Evolutionary conservation across 2,888 invertebrate species (phyloP).

Genomic region (Andrena camellia): DNA sequence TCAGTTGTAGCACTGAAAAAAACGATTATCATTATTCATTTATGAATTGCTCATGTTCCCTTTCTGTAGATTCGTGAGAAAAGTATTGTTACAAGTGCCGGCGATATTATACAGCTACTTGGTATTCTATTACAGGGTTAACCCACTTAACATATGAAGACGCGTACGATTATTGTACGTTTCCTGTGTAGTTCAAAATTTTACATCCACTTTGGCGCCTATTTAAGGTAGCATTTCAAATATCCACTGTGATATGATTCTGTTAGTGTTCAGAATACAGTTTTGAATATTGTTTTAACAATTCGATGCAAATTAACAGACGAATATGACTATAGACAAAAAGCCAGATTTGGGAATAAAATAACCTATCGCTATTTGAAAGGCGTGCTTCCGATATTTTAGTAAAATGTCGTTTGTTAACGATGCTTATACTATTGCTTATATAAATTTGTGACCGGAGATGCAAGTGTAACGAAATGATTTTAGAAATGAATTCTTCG

Average conservation of each 20-base stretch:
- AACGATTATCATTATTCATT: constrained; percentile 9
- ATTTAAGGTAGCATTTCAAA: too few species aligned
- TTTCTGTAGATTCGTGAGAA: not conserved
- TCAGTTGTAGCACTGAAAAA: not conserved
- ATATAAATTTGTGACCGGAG: too few species aligned
- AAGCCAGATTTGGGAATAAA: too few species aligned
- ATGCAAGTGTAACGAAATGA: not conserved
- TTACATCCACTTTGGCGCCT: too few species aligned
- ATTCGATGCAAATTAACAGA: not conserved
- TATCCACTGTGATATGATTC: not conserved
- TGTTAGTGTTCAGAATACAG: too few species aligned
- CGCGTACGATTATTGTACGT: not conserved
- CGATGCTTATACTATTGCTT: not conserved
- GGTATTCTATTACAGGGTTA: not conserved
- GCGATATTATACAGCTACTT: not conserved
- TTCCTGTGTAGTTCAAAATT: constrained; percentile 4
- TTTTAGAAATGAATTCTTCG: not conserved
- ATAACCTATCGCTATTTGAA: too few species aligned
- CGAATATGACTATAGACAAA: too few species aligned
- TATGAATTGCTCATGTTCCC: not conserved
- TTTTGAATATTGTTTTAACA: not conserved
- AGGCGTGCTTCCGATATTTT: too few species aligned
- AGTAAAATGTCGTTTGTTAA: too few species aligned
- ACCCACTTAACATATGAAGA: constrained; percentile 7
- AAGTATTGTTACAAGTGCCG: not conserved